Evolutionary conservation across 1,140 invertebrate genomes (phyloP).

Genomic region (Ladona fulva): DNA sequence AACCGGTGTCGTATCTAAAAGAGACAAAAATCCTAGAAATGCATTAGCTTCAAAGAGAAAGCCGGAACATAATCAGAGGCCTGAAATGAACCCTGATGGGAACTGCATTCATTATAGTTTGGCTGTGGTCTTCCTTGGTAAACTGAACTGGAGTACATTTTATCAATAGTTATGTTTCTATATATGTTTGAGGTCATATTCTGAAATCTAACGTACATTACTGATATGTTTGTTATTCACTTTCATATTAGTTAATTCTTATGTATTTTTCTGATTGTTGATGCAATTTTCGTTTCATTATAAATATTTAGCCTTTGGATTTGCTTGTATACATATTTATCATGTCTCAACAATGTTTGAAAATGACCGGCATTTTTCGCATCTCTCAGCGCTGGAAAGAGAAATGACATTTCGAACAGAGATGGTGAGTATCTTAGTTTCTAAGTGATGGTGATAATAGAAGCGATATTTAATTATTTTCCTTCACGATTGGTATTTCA

Average conservation of each 20-base stretch:
- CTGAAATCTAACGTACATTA: background rate
- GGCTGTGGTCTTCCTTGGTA: background rate
- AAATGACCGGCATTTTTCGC: conserved; percentile 72
- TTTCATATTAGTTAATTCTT: background rate
- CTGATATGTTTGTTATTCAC: background rate
- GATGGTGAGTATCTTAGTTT: conserved; percentile 47
- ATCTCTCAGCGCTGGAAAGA: conserved; percentile 67
- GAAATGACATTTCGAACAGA: conserved; percentile 75
- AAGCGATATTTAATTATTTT: conserved; percentile 12
- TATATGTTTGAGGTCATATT: background rate
- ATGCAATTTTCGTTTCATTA: background rate
- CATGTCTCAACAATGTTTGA: conserved; percentile 69
- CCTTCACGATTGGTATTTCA: conserved; percentile 32
- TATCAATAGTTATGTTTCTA: background rate
- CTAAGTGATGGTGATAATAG: background rate
- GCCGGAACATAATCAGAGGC: background rate
- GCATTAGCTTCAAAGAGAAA: background rate
- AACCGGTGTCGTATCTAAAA: background rate
- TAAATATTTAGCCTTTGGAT: conserved; percentile 28
- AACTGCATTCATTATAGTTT: background rate
- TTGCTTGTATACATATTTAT: conserved; percentile 43
- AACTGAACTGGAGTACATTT: background rate
- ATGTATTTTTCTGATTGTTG: background rate
- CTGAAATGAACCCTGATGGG: background rate
- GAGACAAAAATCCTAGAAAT: background rate